Base-by-base conservation (phyloP, 2,888 invertebrate genomes). In the Xestoiulus laeticollis region DNA sequence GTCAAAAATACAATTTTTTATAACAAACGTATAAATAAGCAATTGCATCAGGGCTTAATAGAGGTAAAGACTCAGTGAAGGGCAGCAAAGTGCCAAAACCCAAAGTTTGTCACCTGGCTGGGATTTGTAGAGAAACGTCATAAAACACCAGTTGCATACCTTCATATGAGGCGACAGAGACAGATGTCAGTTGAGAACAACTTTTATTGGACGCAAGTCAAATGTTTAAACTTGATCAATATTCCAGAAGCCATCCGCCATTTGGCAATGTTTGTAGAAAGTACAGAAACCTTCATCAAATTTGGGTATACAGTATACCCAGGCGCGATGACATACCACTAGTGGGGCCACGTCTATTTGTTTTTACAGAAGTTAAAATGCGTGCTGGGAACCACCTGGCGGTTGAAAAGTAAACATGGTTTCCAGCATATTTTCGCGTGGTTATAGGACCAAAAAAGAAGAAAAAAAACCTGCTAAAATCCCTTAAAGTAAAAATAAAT, bases 141-240 rank as follows among this genome's bases (percentile, higher is more conserved):
- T 78, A 78, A 85, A 85, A 85, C 85, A 85, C 85, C 85, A 85
- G 85, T 85, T 85, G 85, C 85, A 38, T 85, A 33, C 44, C 85
- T 14, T 85, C n/a, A 1, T 38, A 22, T 0, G 44, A 38, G 12
- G n/a, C 43, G n/a, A 84, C 84, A 33, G 16, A 16, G 84, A n/a
- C 84, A 84, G 84, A 85, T 44, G 78, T 30, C 78, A 30, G 30
- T 30, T 30, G 30, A 78, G 78, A 30, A 78, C 78, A 78, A 78
- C 30, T 78, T 78, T 78, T 78, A 78, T 78, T 78, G 78, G 78
- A 30, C 78, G 78, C 12, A 78, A 78, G 78, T 78, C 78, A 78
- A 78, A 78, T 78, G 78, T 78, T 78, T 78, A 78, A 78, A 78
- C 78, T 78, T 78, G 78, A 78, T 78, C 30, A 78, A 78, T 78